phyloP scores from a whole-genome alignment of 1,140 invertebrate genomes.

The Bombus turneri region DNA sequence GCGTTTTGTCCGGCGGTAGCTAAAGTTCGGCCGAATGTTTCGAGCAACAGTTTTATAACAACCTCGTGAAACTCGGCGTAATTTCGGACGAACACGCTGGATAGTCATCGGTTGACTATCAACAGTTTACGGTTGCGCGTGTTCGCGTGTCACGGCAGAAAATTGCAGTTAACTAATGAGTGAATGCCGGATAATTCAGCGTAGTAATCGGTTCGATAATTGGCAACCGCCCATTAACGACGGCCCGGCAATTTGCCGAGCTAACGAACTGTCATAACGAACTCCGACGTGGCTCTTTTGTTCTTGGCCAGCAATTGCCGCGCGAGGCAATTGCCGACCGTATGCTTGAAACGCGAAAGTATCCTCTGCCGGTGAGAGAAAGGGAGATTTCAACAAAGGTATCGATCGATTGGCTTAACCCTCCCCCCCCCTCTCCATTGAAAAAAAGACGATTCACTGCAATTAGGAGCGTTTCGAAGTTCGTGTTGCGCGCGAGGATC shows the following conservation, averaged over 20 bases:
- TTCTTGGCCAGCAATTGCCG: slow-evolving; percentile 62
- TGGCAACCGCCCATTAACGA: slow-evolving; percentile 66
- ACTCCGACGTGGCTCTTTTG: slow-evolving; percentile 59
- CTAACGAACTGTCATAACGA: slow-evolving; percentile 70
- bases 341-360: slow-evolving; percentile 35
- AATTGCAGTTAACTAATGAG: slow-evolving; percentile 62
- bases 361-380: background rate
- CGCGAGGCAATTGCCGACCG: slow-evolving; percentile 31
- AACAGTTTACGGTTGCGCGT: slow-evolving; percentile 13
- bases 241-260: slow-evolving; percentile 62
- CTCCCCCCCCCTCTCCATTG: background rate
- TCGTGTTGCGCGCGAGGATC: background rate
- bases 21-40: background rate
- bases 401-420: background rate
- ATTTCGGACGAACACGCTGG: slow-evolving; percentile 30
- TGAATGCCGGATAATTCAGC: slow-evolving; percentile 63
- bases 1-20: background rate
- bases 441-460: slow-evolving; percentile 4
- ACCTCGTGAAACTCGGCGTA: slow-evolving; percentile 24
- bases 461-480: slow-evolving; percentile 39
- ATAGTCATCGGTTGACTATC: background rate
- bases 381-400: slow-evolving; percentile 53
- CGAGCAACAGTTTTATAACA: slow-evolving; percentile 51
- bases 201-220: slow-evolving; percentile 68
- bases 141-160: slow-evolving; percentile 46